Base-by-base conservation (phyloP, 1,140 invertebrate species). In the Carposina sasakii region DNA sequence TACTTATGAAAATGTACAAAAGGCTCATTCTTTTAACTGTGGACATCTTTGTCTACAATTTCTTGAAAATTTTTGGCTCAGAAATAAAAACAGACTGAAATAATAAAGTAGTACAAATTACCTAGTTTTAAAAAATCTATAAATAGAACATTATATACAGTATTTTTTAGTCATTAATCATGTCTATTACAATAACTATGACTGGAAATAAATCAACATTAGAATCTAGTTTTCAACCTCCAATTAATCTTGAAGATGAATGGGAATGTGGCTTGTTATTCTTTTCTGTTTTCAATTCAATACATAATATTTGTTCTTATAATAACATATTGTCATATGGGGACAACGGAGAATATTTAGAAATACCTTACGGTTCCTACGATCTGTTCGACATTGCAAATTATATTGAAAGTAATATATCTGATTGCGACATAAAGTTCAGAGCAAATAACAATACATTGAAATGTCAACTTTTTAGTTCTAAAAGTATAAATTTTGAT, bases 211-310 rank as follows among this genome's bases (percentile, higher is more conserved):
- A 30, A 2, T 49, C 47, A 16, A 33, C 3, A 8, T 15, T 49
- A 13, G 15, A 31, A 31, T 26, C 36, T 12, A 21, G 34, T 31
- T 31, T 20, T 34, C 17, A 17, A 31, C 37, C 26, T 10, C 26
- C 39, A 6, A 16, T 48, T 21, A 24, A 33, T 20, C 12, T 49
- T 15, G 39, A 42, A 16, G 37, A 12, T 34, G 22, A 48, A 26
- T 49, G 42, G 15, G 47, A 49, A 33, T 49, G 47, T 34, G 47
- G 47, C 4, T 40, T 49, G n/a, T 12, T 49, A 22, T 49, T 34
- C 24, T 41, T 49, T 23, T 41, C 37, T 20, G 12, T 39, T 17
- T 41, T 49, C n/a, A 49, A 49, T 19, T 49, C 47, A 4, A 49
- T 49, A 23, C 47, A 36, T 15, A 49, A 49, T 13, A 42, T 49